Evolutionary conservation across 2,797 vertebrate genomes (phyloP), one percentile per base, ranked within the genome.

Genomic region (Sebastes elongatus): DNA sequence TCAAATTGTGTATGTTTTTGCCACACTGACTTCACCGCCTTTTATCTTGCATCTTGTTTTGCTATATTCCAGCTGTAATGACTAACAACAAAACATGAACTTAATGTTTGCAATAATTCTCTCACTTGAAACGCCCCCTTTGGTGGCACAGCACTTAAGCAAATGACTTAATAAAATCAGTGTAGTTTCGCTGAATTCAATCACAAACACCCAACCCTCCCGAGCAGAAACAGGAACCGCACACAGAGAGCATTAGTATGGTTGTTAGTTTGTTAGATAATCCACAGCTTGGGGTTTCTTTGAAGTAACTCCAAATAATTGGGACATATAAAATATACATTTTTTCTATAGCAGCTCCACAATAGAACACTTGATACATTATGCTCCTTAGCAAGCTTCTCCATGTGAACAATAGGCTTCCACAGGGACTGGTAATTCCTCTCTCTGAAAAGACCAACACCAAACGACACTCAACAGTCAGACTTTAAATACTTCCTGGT

Each of bases 301-400:
- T 82, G 46, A 82, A 82, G 71, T 78, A 78, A 49, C 80, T 74
- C 71, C 28, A 77, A 79, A 85, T 76, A 84, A 84, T 60, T 56
- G 61, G 22, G 42, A 46, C 28, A 53, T 74, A 69, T 78, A 55
- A 57, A 76, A 76, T 22, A 73, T 74, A 49, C 16, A 52, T 81
- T 74, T 46, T 46, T 53, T 78, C 23, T 62, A 65, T 63, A 53
- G 70, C 30, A 61, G 55, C 59, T 74, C 52, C 53, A n/a, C 70
- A 72, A 42, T 57, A 53, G 65, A 35, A 71, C 62, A 80, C 55
- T 14, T 76, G 20, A 72, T 67, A 30, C 56, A 60, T 68, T 68
- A 18, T 68, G 76, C 61, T 80, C 10, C 28, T 71, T 78, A 78
- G 76, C 59, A 55, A 68, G 71, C 42, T 28, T 46, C 28, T 76